Conservation (phyloP, 2,113 vertebrate species). For the Antidorcas marsupialis region DNA sequence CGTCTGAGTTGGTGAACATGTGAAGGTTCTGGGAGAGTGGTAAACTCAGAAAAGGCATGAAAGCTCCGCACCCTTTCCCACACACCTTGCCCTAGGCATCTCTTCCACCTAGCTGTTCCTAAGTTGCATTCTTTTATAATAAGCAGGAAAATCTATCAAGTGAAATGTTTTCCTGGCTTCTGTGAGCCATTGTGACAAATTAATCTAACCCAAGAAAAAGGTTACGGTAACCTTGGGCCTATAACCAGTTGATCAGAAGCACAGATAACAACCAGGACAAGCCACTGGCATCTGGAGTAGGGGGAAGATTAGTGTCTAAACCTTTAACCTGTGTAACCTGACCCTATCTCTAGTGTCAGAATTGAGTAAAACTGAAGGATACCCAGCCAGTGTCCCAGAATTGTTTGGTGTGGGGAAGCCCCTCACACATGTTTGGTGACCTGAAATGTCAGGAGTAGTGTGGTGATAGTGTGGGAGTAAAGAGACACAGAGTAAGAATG, state of each 20-base stretch:
- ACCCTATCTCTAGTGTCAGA: background rate
- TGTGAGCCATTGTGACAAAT: background rate
- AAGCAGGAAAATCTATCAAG: background rate
- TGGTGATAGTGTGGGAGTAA: background rate
- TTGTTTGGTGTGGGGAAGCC: too few relatives aligned
- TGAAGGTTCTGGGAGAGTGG: background rate
- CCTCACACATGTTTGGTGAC: background rate
- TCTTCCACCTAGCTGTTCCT: background rate
- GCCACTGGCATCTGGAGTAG: background rate
- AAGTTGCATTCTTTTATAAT: background rate
- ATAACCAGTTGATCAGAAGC: background rate
- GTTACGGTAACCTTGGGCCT: background rate
- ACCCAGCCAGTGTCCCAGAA: background rate
- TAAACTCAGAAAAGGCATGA: background rate
- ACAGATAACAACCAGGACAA: background rate
- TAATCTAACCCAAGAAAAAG: background rate
- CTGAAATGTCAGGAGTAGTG: background rate
- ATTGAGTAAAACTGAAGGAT: background rate
- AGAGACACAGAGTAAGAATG: background rate
- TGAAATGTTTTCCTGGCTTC: background rate
- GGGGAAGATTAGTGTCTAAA: background rate
- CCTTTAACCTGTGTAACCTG: background rate
- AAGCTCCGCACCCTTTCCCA: background rate
- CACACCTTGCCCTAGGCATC: background rate
- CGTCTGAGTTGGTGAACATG: background rate